Evolutionary conservation across 2,888 invertebrate species (phyloP).

Genomic region (Mylabris sibirica): DNA sequence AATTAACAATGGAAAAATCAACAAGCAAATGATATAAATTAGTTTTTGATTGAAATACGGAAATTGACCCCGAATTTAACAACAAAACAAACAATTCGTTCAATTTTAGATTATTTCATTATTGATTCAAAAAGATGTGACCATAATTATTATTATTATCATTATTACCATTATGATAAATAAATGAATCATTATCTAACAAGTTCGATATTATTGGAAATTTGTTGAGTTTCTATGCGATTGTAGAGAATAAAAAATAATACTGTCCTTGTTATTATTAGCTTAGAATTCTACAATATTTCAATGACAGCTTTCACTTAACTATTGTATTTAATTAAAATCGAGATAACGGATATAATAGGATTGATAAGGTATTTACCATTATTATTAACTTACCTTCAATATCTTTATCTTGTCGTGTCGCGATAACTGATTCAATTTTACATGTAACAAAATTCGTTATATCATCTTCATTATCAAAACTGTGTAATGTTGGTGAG

Average conservation of each 20-base stretch:
- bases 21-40: neutral
- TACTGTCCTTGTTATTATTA: neutral
- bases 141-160: neutral
- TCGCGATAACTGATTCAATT: slow-evolving; percentile 92
- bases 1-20: neutral
- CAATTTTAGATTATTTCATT: slow-evolving; percentile 1
- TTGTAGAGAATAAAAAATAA: neutral
- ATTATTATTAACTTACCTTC: slow-evolving; percentile 61
- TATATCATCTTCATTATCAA: slow-evolving; percentile 93
- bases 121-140: neutral
- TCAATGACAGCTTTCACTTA: neutral
- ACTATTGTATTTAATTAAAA: neutral
- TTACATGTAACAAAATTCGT: slow-evolving; percentile 96
- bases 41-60: neutral
- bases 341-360: neutral
- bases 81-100: neutral
- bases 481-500: slow-evolving; percentile 83
- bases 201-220: neutral
- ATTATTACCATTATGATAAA: neutral
- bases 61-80: slow-evolving; percentile 1
- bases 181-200: neutral
- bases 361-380: neutral
- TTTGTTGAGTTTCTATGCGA: neutral
- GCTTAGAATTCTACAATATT: neutral
- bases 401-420: slow-evolving; percentile 68